These are phyloP conservation scores for Delphinapterus leucas DNA, from an alignment of 2,113 vertebrate genomes.

Conservation along the genomic window DNA sequence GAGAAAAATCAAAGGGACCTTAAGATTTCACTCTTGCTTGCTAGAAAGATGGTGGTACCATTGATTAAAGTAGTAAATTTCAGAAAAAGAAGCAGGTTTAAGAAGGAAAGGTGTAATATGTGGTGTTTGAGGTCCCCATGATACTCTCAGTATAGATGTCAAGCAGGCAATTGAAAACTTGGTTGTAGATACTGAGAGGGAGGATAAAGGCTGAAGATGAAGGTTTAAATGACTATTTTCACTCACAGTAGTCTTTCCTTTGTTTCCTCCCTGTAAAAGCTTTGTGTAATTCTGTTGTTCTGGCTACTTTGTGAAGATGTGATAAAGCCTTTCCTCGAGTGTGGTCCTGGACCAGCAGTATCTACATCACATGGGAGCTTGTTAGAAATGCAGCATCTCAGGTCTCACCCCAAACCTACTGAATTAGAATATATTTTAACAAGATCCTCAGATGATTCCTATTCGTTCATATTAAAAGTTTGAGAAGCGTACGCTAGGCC, in stretches of 20 bases:
- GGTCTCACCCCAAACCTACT: neutral
- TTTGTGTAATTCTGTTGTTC: slow-evolving; percentile 17
- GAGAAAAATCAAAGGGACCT: neutral
- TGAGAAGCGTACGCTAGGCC: slow-evolving; percentile 6
- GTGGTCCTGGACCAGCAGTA: neutral
- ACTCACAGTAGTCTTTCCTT: slow-evolving; percentile 14
- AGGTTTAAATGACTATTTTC: slow-evolving; percentile 1
- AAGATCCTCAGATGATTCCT: neutral
- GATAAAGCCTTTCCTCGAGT: neutral
- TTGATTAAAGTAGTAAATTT: neutral
- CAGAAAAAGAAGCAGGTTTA: slow-evolving; percentile 14
- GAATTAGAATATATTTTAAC: neutral
- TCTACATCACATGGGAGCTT: neutral
- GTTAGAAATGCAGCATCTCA: neutral
- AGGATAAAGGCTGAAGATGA: neutral
- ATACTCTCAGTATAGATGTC: neutral
- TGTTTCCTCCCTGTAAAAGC: neutral
- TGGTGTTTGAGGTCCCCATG: neutral
- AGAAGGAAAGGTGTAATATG: neutral
- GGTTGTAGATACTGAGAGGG: neutral
- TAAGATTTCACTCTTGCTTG: slow-evolving; percentile 20
- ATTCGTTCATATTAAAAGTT: slow-evolving; percentile 40
- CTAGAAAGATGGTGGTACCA: neutral
- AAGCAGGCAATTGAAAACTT: slow-evolving; percentile 1
- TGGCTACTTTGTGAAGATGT: slow-evolving; percentile 39